Evolutionary conservation across 2,888 invertebrate genomes (phyloP), one percentile per base, ranked within the genome.

Genomic region (Platynereis dumerilii): DNA sequence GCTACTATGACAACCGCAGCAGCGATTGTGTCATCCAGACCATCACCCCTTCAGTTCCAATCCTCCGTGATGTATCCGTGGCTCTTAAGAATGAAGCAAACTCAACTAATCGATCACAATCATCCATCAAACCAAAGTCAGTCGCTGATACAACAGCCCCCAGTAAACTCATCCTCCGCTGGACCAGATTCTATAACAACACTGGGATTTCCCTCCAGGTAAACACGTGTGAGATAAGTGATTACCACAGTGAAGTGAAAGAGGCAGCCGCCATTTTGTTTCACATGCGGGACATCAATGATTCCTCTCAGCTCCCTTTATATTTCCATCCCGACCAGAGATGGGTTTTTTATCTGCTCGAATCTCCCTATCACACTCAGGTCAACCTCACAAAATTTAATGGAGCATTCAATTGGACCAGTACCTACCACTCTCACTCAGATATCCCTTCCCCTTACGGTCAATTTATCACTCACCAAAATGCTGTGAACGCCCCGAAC

Each of bases 341-440:
- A 60, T 95, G 94, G 93, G 92, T 96, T 82, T 87, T 96, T 68
- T 97, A 96, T 85, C 91, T 94, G 84, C 86, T 97, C 71, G 96
- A 97, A 84, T 96, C 96, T 83, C 96, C 97, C 1, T 93, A 94
- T 85, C 95, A 96, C 85, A 96, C 96, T 20, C 93, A 57, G 56
- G 45, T 57, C 29, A 57, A 62, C 34, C 62, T 62, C 15, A 62
- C 56, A n/a, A 27, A 56, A 29, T 62, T 57, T 29, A 62, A 62
- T 34, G 62, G 62, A 2, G 34, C 42, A 22, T 62, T 62, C 22
- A 62, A 62, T 44, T 62, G 62, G 62, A 62, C 62, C 7, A 57
- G 56, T 29, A 62, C 62, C 5, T 62, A 62, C 44, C 56, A 55
- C 17, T 57, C 54, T 28, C 52, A 44, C 10, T 56, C 62, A 3